Percentiles rank a stretch among this genome's conserved stretches.
Conservation (phyloP, 2,797 vertebrate species). For the Bradypodion pumilum region DNA sequence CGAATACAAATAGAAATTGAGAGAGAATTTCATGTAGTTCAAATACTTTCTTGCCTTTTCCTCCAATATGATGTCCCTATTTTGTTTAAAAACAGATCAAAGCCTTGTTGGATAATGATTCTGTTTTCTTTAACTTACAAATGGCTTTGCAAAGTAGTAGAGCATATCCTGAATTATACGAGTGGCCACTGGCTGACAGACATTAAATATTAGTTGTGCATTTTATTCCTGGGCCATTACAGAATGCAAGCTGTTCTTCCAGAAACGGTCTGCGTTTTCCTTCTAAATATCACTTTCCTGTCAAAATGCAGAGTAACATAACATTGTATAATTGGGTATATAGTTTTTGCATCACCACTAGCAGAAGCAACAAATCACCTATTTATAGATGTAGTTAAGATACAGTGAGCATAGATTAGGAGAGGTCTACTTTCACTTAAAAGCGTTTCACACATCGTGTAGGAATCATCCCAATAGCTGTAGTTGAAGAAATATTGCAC, state of each 20-base stretch:
- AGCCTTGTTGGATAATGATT: not conserved
- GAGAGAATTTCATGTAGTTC: not conserved
- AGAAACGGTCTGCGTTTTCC: not conserved
- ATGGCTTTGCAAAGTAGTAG: not conserved
- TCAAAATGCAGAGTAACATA: not conserved
- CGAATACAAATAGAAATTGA: too few species aligned
- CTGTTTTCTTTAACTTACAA: not conserved
- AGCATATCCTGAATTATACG: not conserved
- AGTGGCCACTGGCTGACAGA: not conserved
- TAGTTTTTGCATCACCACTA: not conserved
- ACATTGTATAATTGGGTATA: not conserved
- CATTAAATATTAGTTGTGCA: not conserved
- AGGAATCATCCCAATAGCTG: not conserved
- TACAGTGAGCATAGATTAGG: too few species aligned
- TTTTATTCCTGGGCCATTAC: conserved; percentile 17
- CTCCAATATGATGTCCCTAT: not conserved
- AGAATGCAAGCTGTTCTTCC: conserved; percentile 9
- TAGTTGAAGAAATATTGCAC: not conserved
- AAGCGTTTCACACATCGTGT: not conserved
- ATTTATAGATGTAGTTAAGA: not conserved
- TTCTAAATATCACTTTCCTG: not conserved
- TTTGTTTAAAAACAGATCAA: not conserved
- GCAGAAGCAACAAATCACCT: not conserved
- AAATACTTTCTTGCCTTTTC: not conserved
- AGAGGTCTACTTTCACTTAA: too few species aligned